Percentiles rank a stretch among this genome's conserved stretches.
Conservation (phyloP, 1,140 invertebrate species). For the Pseudomyrmex gracilis region DNA sequence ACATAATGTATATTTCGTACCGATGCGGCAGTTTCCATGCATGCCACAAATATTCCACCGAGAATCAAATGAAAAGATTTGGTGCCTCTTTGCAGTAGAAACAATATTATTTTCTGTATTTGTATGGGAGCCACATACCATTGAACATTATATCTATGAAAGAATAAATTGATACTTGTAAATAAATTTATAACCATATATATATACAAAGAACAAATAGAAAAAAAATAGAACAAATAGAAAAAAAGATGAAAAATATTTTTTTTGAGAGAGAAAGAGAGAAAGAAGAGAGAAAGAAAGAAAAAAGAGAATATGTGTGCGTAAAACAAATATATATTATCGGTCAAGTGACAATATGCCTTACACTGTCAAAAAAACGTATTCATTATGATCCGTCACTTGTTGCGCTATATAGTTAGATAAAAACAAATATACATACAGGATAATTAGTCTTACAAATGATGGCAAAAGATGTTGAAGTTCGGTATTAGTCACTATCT, state of each 20-base stretch:
- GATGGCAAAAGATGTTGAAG: background rate
- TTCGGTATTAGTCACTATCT: background rate
- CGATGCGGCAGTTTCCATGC: conserved; percentile 9
- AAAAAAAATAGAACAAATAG: no score
- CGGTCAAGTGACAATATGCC: background rate
- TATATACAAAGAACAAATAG: no score
- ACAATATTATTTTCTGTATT: conserved; percentile 40
- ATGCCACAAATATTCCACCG: conserved; percentile 25
- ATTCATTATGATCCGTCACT: conserved; percentile 29
- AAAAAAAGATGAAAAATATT: no score
- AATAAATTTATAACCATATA: no score
- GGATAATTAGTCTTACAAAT: background rate
- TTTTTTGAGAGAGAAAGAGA: no score
- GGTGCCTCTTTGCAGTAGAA: conserved; percentile 15
- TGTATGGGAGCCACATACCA: conserved; percentile 35
- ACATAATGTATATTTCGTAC: background rate
- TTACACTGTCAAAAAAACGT: conserved; percentile 40
- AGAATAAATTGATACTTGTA: background rate
- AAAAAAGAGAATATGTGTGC: no score
- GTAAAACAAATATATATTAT: background rate
- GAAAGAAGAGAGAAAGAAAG: no score
- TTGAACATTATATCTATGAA: conserved; percentile 20
- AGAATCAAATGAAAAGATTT: conserved; percentile 15
- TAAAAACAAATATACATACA: background rate
- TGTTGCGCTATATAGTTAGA: conserved; percentile 16